A percentile compares a stretch with the other conserved stretches of the same genome.
phyloP scores from a whole-genome alignment of 2,113 vertebrate genomes.

The Maccullochella peelii region DNA sequence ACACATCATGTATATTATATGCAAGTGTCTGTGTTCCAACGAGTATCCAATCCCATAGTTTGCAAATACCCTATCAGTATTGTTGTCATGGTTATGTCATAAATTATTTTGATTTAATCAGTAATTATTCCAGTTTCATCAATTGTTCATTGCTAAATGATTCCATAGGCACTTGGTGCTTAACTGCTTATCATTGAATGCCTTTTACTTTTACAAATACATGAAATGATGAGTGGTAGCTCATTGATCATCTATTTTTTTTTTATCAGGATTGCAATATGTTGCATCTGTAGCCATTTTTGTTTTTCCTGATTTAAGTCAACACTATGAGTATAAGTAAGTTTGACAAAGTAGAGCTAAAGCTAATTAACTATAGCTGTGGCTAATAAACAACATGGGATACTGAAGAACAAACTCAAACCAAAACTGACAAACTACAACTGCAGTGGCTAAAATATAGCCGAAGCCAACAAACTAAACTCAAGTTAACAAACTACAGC shows the following conservation, averaged over 20 bases:
- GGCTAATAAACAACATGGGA: neutral
- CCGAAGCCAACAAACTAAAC: neutral
- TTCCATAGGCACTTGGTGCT: neutral
- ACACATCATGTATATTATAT: too few relatives aligned
- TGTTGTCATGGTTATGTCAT: slow-evolving; percentile 7
- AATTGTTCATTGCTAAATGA: neutral
- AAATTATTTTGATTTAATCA: neutral
- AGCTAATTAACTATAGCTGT: neutral
- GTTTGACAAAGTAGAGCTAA: neutral
- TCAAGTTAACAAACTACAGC: neutral
- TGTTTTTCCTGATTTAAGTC: too few relatives aligned
- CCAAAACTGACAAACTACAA: too few relatives aligned
- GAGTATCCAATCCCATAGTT: too few relatives aligned
- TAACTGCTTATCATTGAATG: neutral
- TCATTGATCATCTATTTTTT: neutral
- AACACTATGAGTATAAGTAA: too few relatives aligned
- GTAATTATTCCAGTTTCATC: neutral
- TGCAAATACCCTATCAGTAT: neutral
- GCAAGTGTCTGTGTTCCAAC: too few relatives aligned
- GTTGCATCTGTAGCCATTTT: too few relatives aligned
- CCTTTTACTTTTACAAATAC: neutral
- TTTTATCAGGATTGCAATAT: neutral
- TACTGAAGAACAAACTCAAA: neutral
- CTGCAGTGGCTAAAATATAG: neutral
- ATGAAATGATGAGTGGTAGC: neutral